Evolutionary conservation across 2,888 invertebrate genomes (phyloP), one percentile per base, ranked within the genome.

Genomic region (Melinopterus prodromus): DNA sequence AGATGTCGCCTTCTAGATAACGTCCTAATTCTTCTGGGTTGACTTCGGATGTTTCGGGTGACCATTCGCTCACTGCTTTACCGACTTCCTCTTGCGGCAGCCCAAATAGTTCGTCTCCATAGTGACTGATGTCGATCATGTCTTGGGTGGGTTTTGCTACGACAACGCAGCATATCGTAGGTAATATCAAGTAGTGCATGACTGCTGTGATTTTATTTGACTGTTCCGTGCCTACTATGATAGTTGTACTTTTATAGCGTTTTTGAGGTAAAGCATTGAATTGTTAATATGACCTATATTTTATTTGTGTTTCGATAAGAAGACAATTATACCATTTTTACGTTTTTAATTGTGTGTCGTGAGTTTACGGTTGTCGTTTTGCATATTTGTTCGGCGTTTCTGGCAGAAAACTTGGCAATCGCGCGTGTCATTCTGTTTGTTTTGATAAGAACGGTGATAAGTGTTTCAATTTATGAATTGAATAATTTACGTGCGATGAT

Each of bases 11-110:
- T 87, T 96, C 94, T 0, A 92, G 91, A 85, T 96, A 96, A 77
- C 91, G 92, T 0, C 96, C 95, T 86, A 94, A 88, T 86, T 96
- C 96, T 87, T 96, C 96, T 0, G 96, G 95, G 87, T 96, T 96
- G 79, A 92, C 90, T 0, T 89, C 90, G 0, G 91, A 91, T 0
- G 89, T 89, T 80, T 91, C 91, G 0, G 70, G 14, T 26, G 90
- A 90, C 93, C 94, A 94, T 6, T 88, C 86, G 0, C 91, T 90
- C 1, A 94, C 87, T 6, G 89, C 90, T 14, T 89, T 88, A 0
- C 94, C 94, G 87, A 89, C 86, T 79, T 88, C 85, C 70, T 89
- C 89, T 70, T 90, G 91, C 0, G 93, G 93, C 5, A 85, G 81
- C n/a, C 93, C 93, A 9, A 76, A 80, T 6, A 78, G 26, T 7